A percentile compares a stretch with the other conserved stretches of the same genome.
These are phyloP conservation scores for Procavia capensis DNA, from an alignment of 2,113 vertebrate species.

Conservation along the genomic window DNA sequence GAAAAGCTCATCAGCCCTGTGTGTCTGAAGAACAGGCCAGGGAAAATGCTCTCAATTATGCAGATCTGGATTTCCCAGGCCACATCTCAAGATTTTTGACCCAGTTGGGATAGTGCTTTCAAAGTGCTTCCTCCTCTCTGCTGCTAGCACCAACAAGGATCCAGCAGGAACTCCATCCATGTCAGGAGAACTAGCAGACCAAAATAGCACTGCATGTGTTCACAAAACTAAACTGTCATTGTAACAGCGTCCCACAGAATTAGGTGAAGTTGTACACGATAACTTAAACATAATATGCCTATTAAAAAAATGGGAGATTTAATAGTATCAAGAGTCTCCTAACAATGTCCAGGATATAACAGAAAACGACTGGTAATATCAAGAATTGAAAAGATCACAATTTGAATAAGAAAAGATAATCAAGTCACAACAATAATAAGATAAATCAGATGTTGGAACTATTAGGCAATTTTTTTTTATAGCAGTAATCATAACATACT, in stretches of 20 bases:
- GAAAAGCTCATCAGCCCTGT: background rate
- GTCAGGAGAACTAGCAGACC: background rate
- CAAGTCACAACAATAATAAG: no score
- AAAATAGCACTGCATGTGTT: no score
- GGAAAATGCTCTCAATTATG: background rate
- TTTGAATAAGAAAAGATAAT: no score
- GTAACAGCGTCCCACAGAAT: background rate
- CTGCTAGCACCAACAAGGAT: background rate
- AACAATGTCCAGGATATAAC: background rate
- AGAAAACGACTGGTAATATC: background rate
- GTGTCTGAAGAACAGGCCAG: background rate
- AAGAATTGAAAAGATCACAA: background rate
- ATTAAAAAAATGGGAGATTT: background rate
- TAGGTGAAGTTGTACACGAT: background rate
- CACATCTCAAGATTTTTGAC: background rate
- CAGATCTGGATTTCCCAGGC: background rate
- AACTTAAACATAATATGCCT: background rate
- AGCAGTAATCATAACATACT: background rate
- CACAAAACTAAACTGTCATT: no score
- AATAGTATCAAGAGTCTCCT: background rate
- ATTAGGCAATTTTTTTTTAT: background rate
- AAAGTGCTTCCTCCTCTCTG: background rate
- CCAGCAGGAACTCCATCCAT: no score
- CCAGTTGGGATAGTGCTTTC: no score
- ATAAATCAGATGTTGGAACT: no score